Base-by-base conservation (phyloP, 2,888 invertebrate species). In the Griposia aprilina region DNA sequence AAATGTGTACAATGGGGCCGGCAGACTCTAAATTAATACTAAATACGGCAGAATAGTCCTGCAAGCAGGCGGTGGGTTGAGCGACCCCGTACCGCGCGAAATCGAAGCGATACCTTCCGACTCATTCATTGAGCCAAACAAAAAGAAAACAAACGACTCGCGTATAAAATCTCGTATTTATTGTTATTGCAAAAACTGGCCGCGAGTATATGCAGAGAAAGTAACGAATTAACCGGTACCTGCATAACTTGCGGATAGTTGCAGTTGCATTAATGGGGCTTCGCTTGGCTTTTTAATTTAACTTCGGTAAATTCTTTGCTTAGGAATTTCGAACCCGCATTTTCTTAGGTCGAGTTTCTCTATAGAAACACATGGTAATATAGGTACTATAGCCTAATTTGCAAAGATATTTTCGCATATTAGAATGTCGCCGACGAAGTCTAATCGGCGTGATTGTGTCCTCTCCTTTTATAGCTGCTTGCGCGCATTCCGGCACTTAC, bases 1-100 rank as follows among this genome's bases (percentile, higher is more conserved):
- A 83, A 67, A 70, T 60, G 23, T 63, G 30, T 45, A 76, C 60
- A 70, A 73, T 45, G 52, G 80, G 63, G 55, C 60, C 30, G 55
- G 13, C 59, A 68, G 68, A 78, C 68, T 69, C 26, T 80, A 80
- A 87, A 84, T 72, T 69, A 70, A 52, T 59, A 67, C 75, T 73
- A 73, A 75, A 82, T 75, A 81, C 73, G 52, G 73, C 72, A 86
- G 85, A 89, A 91, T 87, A 88, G 82, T 77, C 86, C 83, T 82
- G 80, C 83, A 68, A 62, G 68, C 76, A 75, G 81, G 78, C 81
- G 78, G 73, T 74, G 85, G 82, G 92, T 90, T 93, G 88, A 91
- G 82, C 87, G 92, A 90, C 92, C 93, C 67, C 83, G 72, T 69
- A n/a, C 72, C 84, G 87, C 87, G 88, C 84, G 76, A 86, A 86